Evolutionary conservation across 2,113 vertebrate species (phyloP).

Genomic region (Hemicordylus capensis): DNA sequence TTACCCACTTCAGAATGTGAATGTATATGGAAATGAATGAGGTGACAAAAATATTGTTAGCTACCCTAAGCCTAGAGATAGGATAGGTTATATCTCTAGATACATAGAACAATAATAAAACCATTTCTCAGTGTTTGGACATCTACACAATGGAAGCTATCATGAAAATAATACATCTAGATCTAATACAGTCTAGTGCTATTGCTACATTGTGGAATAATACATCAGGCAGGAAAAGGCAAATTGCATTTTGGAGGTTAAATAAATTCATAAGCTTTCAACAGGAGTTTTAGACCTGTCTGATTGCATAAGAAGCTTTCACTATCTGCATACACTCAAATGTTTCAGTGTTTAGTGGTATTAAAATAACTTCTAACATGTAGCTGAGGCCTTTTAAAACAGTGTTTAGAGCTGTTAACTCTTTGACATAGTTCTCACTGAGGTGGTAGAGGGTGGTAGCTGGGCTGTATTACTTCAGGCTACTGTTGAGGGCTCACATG

Average conservation of each 20-base stretch:
- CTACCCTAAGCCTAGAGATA: neutral
- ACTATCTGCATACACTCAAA: neutral
- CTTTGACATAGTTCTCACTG: neutral
- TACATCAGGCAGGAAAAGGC: constrained; percentile 13
- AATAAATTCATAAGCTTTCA: constrained; percentile 6
- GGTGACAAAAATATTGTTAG: neutral
- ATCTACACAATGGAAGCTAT: neutral
- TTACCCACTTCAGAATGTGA: neutral
- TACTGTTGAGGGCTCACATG: neutral
- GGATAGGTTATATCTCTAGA: neutral
- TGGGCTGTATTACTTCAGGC: neutral
- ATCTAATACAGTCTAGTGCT: neutral
- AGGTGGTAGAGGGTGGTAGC: neutral
- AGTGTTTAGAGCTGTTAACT: neutral
- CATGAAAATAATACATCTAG: neutral
- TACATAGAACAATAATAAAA: neutral
- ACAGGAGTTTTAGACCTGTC: neutral
- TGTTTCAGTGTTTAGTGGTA: neutral
- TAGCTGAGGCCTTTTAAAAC: neutral
- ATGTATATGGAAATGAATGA: neutral
- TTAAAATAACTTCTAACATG: neutral
- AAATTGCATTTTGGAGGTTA: constrained; percentile 1
- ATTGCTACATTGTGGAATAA: neutral
- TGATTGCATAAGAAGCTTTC: neutral
- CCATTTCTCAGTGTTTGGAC: neutral